Percentiles rank a stretch among this genome's conserved stretches.
These are phyloP conservation scores for Sorex fumeus DNA, from an alignment of 2,113 vertebrate species.

Conservation along the genomic window DNA sequence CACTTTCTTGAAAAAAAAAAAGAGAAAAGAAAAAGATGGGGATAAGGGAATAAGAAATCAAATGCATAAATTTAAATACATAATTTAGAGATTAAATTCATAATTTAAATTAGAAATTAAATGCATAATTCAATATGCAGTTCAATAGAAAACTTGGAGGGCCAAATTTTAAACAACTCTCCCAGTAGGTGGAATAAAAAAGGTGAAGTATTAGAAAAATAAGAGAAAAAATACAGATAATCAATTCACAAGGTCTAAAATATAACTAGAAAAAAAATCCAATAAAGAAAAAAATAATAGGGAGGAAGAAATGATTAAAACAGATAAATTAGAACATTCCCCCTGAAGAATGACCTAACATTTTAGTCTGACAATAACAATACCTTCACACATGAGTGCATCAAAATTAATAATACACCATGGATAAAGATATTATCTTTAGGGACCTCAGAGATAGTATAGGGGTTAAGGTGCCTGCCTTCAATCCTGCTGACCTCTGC, in stretches of 20 bases:
- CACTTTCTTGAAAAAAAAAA: not conserved
- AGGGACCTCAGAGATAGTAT: no score
- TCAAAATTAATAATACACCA: slow-evolving; percentile 20
- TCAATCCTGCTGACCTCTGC: no score
- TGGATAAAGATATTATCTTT: slow-evolving; percentile 58
- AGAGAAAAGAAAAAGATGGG: not conserved
- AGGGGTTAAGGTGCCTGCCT: no score
- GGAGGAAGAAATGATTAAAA: slow-evolving; percentile 2
- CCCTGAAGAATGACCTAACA: slow-evolving; percentile 20
- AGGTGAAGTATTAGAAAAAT: not conserved
- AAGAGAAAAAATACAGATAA: slow-evolving; percentile 11
- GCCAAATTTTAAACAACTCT: not conserved
- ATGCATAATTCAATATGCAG: slow-evolving; percentile 28
- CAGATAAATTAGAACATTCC: slow-evolving; percentile 2
- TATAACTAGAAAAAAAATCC: not conserved
- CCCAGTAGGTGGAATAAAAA: slow-evolving; percentile 28
- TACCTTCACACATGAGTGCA: slow-evolving; percentile 54
- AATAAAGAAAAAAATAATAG: slow-evolving; percentile 26
- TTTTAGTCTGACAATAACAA: slow-evolving; percentile 24
- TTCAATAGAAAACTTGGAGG: slow-evolving; percentile 1
- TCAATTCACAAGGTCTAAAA: slow-evolving; percentile 35
- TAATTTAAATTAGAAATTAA: slow-evolving; percentile 10
- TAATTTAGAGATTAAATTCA: no score
- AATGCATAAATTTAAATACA: not conserved
- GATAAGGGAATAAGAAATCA: not conserved